Base-by-base conservation (phyloP, 1,140 invertebrate genomes). In the Octopus bimaculoides region DNA sequence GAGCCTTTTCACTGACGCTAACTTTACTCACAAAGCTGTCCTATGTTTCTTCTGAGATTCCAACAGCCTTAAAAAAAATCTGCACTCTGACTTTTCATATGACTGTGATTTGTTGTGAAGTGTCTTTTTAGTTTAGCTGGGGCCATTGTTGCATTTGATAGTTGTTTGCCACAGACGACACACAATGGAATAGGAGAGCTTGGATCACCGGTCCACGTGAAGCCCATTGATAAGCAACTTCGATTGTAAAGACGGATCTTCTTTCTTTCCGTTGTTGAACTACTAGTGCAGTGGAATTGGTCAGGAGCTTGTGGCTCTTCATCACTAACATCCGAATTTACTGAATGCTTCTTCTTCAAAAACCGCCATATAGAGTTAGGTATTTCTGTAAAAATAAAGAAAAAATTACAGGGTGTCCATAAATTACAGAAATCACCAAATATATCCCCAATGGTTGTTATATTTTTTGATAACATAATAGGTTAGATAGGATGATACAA, bases 61-160 rank as follows among this genome's bases (percentile, higher is more conserved):
- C 26, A 41, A 66, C n/a, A 66, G 1, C 61, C 61, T 66, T 66
- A 2, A 14, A 66, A 66, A 66, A 66, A 14, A 66, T 14, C n/a
- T 14, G n/a, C 12, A 1, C 12, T n/a, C n/a, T 66, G 12, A 14
- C n/a, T 66, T 66, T 66, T 66, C 61, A 66, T 66, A 66, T 66
- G 61, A 66, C 61, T 41, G 26, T 66, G 61, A 66, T 66, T 66
- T 66, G 61, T 66, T 66, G 61, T 66, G 61, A 66, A 66, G 61
- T 66, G 61, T 66, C 61, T 66, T 66, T 66, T 66, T n/a, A 66
- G n/a, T 66, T 66, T 66, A 14, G 61, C 61, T 66, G 61, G 61
- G 3, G 61, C 61, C 61, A 66, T 66, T 66, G 61, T 3, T 66
- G 61, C 61, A 66, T 66, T 66, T 66, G 61, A 66, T 14, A 66